Evolutionary conservation across 1,140 invertebrate genomes (phyloP).

Genomic region (Drosophila subpulchrella): DNA sequence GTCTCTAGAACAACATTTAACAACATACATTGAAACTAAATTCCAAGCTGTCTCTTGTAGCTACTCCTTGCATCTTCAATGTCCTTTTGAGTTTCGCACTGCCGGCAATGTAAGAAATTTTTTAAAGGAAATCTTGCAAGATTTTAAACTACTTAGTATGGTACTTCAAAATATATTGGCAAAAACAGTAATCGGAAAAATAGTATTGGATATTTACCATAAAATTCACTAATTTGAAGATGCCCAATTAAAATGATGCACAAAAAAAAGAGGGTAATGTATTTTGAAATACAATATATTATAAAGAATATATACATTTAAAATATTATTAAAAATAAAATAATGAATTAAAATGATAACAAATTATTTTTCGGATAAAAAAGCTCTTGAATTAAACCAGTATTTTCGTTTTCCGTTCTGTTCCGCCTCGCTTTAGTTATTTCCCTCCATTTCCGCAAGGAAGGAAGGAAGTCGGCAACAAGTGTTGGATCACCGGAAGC

Average conservation of each 20-base stretch:
- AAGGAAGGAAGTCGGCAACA: conserved; percentile 45
- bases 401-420: conserved; percentile 2
- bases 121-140: too few relatives aligned
- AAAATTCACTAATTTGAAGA: too few relatives aligned
- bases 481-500: conserved; percentile 35
- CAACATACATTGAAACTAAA: conserved; percentile 28
- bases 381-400: conserved; percentile 29
- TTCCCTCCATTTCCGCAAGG: conserved; percentile 36
- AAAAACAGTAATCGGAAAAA: too few relatives aligned
- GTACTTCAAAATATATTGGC: too few relatives aligned
- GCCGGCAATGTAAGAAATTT: not conserved
- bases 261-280: too few relatives aligned
- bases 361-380: conserved; percentile 20
- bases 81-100: not conserved
- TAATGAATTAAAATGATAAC: not conserved
- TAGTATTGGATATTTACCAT: too few relatives aligned
- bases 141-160: too few relatives aligned
- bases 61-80: conserved; percentile 9
- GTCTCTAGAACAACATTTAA: conserved; percentile 20
- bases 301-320: too few relatives aligned
- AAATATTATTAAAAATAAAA: too few relatives aligned
- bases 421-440: conserved; percentile 2
- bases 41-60: conserved; percentile 10
- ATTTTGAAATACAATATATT: too few relatives aligned
- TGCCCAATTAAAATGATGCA: too few relatives aligned